Percentiles rank a stretch among this genome's conserved stretches.
phyloP scores from a whole-genome alignment of 2,113 vertebrate species.

The Xiphias gladius region DNA sequence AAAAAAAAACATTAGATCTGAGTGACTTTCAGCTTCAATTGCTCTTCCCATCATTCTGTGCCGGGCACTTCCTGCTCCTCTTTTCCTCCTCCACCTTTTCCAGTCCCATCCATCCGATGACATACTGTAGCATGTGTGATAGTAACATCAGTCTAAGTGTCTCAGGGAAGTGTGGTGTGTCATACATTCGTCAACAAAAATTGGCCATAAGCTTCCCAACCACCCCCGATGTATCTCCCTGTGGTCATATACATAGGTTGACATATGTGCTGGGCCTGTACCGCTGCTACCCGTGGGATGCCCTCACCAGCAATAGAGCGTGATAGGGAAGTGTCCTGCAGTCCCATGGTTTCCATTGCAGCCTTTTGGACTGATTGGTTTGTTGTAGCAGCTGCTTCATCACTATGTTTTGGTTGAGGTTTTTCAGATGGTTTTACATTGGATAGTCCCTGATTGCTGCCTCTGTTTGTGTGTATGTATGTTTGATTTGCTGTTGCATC shows the following conservation, averaged over 20 bases:
- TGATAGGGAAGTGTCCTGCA: slow-evolving; percentile 46
- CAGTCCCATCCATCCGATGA: not conserved
- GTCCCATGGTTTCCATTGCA: slow-evolving; percentile 45
- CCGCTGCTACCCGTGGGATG: slow-evolving; percentile 30
- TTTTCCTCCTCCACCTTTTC: too few relatives aligned
- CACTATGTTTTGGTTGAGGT: not conserved
- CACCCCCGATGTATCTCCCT: slow-evolving; percentile 9
- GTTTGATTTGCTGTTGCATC: slow-evolving; percentile 24
- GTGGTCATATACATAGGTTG: slow-evolving; percentile 1
- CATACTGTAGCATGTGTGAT: not conserved
- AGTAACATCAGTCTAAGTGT: not conserved
- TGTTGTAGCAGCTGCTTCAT: slow-evolving; percentile 58
- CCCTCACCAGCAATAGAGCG: slow-evolving; percentile 20
- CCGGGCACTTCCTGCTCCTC: too few relatives aligned
- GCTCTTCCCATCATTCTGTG: too few relatives aligned
- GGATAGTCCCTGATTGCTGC: slow-evolving; percentile 47
- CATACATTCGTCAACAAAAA: slow-evolving; percentile 8
- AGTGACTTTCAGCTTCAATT: not conserved
- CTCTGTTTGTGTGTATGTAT: slow-evolving; percentile 1
- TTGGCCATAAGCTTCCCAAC: slow-evolving; percentile 14
- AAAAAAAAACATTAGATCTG: not conserved
- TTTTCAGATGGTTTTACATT: slow-evolving; percentile 17
- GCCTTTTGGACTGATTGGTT: slow-evolving; percentile 63
- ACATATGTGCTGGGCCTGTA: not conserved
- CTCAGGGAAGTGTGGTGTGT: not conserved